Base-by-base conservation (phyloP, 2,888 invertebrate species). In the Philhelius pedissequus region DNA sequence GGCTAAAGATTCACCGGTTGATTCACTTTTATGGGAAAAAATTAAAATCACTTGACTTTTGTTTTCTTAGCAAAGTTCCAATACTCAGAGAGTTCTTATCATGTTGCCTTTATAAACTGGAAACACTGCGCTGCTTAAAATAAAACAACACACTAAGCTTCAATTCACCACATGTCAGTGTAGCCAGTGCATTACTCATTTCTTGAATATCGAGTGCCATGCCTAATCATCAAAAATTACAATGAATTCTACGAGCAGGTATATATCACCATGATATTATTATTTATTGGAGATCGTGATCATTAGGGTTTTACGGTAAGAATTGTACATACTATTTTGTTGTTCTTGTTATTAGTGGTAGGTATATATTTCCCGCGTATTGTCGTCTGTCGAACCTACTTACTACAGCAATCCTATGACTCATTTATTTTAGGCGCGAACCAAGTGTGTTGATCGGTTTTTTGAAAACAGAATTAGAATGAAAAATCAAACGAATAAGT, bases 141-240 rank as follows among this genome's bases (percentile, higher is more conserved):
- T 79, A 83, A 81, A 54, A 69, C 70, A 62, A 64, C 35, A 74
- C 70, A 82, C 66, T 79, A 83, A 83, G 83, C 78, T 73, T 48
- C 78, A n/a, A 56, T 83, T 83, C 43, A 69, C 27, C 68, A 64
- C n/a, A 48, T 13, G 2, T 5, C 45, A 20, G 13, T 25, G 48
- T 48, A 54, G 13, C 22, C 9, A 15, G 20, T 43, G 69, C 56
- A 83, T 79, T 83, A 83, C 58, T 83, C 83, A 83, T 70, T 38
- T 74, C 52, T 48, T 68, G 18, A 62, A 62, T 64, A 70, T 40
- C 58, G 45, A 64, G 43, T 50, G 74, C 60, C 50, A 54, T 66
- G 50, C 50, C 69, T 75, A 83, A 74, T 83, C 83, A 83, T 78
- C 56, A 30, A 45, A 69, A 73, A 62, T 83, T 83, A 64, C 52